Conservation (phyloP, 1,140 invertebrate species). For the Drosophila ambigua region DNA sequence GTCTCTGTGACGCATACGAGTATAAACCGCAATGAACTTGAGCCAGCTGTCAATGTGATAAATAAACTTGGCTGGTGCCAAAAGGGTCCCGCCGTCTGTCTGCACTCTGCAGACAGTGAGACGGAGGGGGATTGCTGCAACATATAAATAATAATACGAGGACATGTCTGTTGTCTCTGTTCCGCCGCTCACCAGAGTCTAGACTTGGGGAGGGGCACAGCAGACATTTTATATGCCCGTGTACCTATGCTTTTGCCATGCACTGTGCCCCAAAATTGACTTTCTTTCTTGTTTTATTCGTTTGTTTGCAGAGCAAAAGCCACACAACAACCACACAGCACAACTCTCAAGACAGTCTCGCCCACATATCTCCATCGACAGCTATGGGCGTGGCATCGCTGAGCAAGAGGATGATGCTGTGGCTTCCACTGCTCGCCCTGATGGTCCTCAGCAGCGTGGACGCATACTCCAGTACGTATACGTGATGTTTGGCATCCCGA, state of each 20-base stretch:
- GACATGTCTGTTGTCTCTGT: slow-evolving; percentile 11
- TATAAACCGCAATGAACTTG: slow-evolving; percentile 68
- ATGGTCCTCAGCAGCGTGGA: slow-evolving; percentile 61
- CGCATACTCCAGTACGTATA: slow-evolving; percentile 82
- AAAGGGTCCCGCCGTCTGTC: slow-evolving; percentile 16
- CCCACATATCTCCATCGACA: background rate
- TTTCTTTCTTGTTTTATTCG: too few species aligned
- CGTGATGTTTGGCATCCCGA: slow-evolving; percentile 38
- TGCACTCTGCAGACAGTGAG: slow-evolving; percentile 1
- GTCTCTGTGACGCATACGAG: slow-evolving; percentile 44
- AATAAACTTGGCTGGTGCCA: slow-evolving; percentile 65
- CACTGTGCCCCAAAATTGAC: too few species aligned
- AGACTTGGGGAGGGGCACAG: too few species aligned
- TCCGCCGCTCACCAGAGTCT: too few species aligned
- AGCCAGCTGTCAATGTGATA: slow-evolving; percentile 78
- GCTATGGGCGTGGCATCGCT: slow-evolving; percentile 58
- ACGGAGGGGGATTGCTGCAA: slow-evolving; percentile 20
- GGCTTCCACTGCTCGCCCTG: slow-evolving; percentile 37
- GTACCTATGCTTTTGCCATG: too few species aligned
- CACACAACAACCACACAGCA: background rate
- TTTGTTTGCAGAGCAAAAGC: too few species aligned
- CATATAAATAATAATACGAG: slow-evolving; percentile 51
- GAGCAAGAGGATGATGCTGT: slow-evolving; percentile 45
- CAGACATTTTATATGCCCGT: too few species aligned
- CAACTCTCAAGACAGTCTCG: background rate